phyloP scores from a whole-genome alignment of 2,797 vertebrate species.

The Poecilia picta region DNA sequence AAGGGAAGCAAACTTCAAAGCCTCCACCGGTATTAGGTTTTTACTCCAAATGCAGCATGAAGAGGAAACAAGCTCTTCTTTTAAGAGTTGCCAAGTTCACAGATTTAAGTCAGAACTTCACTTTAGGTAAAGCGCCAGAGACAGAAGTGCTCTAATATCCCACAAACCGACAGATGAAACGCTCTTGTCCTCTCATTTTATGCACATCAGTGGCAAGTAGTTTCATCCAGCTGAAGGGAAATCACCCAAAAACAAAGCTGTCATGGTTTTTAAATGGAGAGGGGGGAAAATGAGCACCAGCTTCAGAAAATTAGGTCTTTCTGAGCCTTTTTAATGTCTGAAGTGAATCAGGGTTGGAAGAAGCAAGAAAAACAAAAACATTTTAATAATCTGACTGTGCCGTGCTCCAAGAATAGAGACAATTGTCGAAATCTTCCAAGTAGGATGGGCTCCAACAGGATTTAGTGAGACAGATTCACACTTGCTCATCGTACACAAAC shows the following conservation, averaged over 20 bases:
- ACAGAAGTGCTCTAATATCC: conserved; percentile 22
- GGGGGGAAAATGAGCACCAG: conserved; percentile 25
- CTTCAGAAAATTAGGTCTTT: conserved; percentile 30
- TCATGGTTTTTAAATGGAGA: conserved; percentile 11
- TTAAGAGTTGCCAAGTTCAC: conserved; percentile 49
- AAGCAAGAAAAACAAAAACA: conserved; percentile 32
- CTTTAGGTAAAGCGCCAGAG: conserved; percentile 50
- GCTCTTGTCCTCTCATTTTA: conserved; percentile 17
- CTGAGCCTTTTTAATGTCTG: conserved; percentile 30
- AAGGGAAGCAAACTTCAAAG: conserved; percentile 52
- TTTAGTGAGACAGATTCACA: conserved; percentile 39
- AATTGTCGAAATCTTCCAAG: conserved; percentile 63
- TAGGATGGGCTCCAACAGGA: conserved; percentile 59
- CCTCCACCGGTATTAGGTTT: conserved; percentile 21
- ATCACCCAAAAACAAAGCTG: conserved; percentile 5
- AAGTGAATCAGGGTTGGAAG: conserved; percentile 36
- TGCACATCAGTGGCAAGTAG: conserved; percentile 15
- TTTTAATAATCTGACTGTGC: conserved; percentile 37
- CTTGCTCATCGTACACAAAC: conserved; percentile 9
- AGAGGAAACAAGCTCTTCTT: conserved; percentile 24
- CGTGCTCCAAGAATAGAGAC: conserved; percentile 53
- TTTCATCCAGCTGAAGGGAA: conserved; percentile 22
- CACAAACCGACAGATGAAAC: conserved; percentile 29
- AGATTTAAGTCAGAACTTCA: conserved; percentile 51
- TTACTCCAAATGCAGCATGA: conserved; percentile 26